phyloP scores from a whole-genome alignment of 2,888 invertebrate genomes.

The Perizoma flavofasciatum region DNA sequence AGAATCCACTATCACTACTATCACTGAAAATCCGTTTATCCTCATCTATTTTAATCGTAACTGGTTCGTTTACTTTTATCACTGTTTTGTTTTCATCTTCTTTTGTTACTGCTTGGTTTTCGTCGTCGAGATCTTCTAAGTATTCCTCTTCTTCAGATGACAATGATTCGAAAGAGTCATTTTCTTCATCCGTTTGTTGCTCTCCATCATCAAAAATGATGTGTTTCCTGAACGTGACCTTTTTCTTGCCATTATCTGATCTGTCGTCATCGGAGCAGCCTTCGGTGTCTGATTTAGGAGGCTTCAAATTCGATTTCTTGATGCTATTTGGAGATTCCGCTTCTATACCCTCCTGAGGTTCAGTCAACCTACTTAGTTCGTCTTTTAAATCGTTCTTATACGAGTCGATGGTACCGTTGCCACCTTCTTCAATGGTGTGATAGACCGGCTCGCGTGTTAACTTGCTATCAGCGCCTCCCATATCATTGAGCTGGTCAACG shows the following conservation, averaged over 20 bases:
- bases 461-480: conserved; percentile 68
- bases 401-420: conserved; percentile 45
- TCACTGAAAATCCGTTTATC: conserved; percentile 71
- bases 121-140: conserved; percentile 58
- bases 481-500: conserved; percentile 66
- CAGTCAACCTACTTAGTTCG: conserved; percentile 64
- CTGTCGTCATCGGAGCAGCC: conserved; percentile 75
- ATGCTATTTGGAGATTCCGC: conserved; percentile 57
- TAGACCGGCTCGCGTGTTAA: conserved; percentile 54
- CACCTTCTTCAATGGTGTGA: conserved; percentile 52
- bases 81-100: conserved; percentile 62
- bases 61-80: conserved; percentile 56
- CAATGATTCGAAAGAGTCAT: conserved; percentile 73
- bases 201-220: conserved; percentile 81
- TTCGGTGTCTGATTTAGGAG: conserved; percentile 70
- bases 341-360: conserved; percentile 44
- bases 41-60: conserved; percentile 56
- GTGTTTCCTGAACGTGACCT: conserved; percentile 76
- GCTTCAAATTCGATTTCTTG: conserved; percentile 75
- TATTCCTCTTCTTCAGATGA: conserved; percentile 69
- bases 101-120: no score
- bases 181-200: conserved; percentile 74
- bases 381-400: conserved; percentile 67
- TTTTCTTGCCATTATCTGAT: conserved; percentile 73
- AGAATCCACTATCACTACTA: conserved; percentile 79